Base-by-base conservation (phyloP, 2,797 vertebrate genomes). In the Zenarchopterus dispar region DNA sequence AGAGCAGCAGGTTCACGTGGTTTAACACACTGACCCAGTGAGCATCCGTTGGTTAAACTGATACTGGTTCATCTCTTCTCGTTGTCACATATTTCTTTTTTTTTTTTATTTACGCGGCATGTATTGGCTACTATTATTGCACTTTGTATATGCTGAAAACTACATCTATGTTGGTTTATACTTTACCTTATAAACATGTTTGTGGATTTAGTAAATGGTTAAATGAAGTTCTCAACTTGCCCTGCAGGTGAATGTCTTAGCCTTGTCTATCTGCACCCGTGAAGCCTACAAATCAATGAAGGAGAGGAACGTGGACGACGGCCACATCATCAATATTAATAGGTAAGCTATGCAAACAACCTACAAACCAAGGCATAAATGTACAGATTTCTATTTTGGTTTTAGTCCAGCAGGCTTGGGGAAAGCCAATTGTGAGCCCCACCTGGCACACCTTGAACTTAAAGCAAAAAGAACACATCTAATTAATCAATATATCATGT, bases 251-350 rank as follows among this genome's bases (percentile, higher is more conserved):
- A 98, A 98, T 0, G 93, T 99, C 59, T 91, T 99, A 66, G 97
- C 97, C 5, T 89, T 98, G 83, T 95, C 96, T 66, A 98, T 99
- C 91, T 99, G 97, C 69, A 97, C 97, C 0, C 92, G 96, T 0
- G 97, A 98, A 80, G 95, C 96, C 4, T 98, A 96, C 84, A 95
- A 95, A 89, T 99, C 97, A 54, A 98, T 99, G 97, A 96, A 93
- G 80, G 97, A 98, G 89, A 93, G 97, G 19, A 93, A 93, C 24
- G 92, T 99, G 7, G 95, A 98, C 0, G 97, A 98, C 0, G 96
- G 97, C 23, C 97, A 99, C 75, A 97, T 98, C 65, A 98, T 99
- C 84, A 98, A 99, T 84, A 97, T 99, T 85, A 98, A 96, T 91
- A 97, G 97, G 97, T 99, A 77, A n/a, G 7, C 17, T 8, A 6